A percentile compares a stretch with the other conserved stretches of the same genome.
phyloP scores from a whole-genome alignment of 1,140 invertebrate species.

The Apis florea region DNA sequence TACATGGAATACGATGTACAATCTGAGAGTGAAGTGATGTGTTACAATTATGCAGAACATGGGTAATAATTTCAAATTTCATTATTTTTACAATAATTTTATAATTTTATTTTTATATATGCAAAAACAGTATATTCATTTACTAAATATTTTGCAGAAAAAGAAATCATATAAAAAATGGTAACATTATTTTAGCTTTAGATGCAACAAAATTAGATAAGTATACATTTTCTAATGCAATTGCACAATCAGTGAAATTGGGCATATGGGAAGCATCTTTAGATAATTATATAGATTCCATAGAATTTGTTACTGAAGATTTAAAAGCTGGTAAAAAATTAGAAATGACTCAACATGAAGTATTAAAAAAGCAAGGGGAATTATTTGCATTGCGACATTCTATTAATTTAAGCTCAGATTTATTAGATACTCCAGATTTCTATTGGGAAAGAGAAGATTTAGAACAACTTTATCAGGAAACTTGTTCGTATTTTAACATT shows the following conservation, averaged over 20 bases:
- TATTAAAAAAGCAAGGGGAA: slow-evolving; percentile 94
- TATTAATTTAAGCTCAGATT: slow-evolving; percentile 95
- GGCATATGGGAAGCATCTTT: slow-evolving; percentile 95
- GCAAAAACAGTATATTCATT: background rate
- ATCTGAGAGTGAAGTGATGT: slow-evolving; percentile 91
- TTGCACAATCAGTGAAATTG: slow-evolving; percentile 94
- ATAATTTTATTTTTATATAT: background rate
- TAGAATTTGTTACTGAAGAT: slow-evolving; percentile 90
- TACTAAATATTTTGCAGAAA: slow-evolving; percentile 66
- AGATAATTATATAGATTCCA: slow-evolving; percentile 90
- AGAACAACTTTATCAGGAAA: slow-evolving; percentile 90
- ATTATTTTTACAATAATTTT: slow-evolving; percentile 20
- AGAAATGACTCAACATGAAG: slow-evolving; percentile 85
- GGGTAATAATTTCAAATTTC: slow-evolving; percentile 77
- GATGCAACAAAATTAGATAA: slow-evolving; percentile 83
- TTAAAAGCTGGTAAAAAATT: slow-evolving; percentile 87
- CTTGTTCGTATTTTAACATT: slow-evolving; percentile 92
- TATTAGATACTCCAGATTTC: slow-evolving; percentile 97
- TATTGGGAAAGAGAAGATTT: slow-evolving; percentile 97
- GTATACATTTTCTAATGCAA: slow-evolving; percentile 93
- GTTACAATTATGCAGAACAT: slow-evolving; percentile 85
- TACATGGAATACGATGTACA: slow-evolving; percentile 86
- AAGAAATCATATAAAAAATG: slow-evolving; percentile 78
- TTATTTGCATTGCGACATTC: slow-evolving; percentile 93
- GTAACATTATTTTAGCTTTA: slow-evolving; percentile 79